Percentiles rank a stretch among this genome's conserved stretches.
Conservation (phyloP, 1,140 invertebrate species). For the Procambarus virginalis region DNA sequence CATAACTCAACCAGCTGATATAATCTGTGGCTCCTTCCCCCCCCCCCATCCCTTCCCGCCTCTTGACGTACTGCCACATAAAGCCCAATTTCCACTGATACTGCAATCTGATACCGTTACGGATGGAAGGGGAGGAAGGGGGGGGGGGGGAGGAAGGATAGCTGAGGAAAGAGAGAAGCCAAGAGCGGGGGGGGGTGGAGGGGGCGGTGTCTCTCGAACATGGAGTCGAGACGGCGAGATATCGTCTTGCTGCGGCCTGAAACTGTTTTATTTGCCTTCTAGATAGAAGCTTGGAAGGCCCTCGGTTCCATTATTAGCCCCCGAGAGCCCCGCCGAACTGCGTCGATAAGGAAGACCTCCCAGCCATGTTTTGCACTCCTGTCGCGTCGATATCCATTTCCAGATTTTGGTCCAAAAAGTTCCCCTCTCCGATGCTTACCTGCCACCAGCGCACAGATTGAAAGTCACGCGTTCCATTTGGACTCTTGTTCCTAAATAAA, state of each 20-base stretch:
- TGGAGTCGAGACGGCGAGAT: slow-evolving; percentile 5
- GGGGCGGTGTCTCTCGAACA: neutral
- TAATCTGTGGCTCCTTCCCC: slow-evolving; percentile 13
- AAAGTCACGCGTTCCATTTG: neutral
- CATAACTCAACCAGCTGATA: slow-evolving; percentile 34
- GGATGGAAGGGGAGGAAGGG: neutral
- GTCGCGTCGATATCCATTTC: too few species aligned
- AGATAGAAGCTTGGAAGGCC: neutral
- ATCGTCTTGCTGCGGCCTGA: neutral
- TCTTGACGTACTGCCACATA: neutral
- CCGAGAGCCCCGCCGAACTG: neutral
- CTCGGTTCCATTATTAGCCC: neutral
- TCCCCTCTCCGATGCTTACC: too few species aligned
- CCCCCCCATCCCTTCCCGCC: neutral
- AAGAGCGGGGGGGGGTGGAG: neutral
- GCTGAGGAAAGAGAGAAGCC: too few species aligned
- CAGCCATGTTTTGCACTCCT: too few species aligned
- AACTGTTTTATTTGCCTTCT: neutral
- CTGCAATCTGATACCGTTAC: slow-evolving; percentile 35
- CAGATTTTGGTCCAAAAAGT: too few species aligned
- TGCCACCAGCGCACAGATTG: neutral
- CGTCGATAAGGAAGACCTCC: neutral
- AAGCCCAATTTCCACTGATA: slow-evolving; percentile 28
- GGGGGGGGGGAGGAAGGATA: too few species aligned
- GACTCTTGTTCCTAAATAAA: neutral